Evolutionary conservation across 1,140 invertebrate species (phyloP).

Genomic region (Contarinia nasturtii): DNA sequence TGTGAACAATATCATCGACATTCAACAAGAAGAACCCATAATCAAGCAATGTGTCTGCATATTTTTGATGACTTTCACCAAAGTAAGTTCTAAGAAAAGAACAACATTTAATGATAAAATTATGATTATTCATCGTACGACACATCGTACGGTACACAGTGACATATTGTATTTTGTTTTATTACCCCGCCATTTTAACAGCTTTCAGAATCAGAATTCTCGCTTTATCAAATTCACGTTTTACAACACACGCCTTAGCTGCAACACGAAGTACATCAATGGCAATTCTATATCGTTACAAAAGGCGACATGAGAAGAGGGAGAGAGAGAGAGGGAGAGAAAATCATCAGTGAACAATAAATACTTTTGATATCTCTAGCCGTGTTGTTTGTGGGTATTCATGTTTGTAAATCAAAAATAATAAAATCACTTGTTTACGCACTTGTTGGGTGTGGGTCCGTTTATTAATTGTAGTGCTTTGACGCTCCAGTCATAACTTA

Average conservation of each 20-base stretch:
- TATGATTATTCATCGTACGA: neutral
- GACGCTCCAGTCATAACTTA: slow-evolving; percentile 51
- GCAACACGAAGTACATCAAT: slow-evolving; percentile 67
- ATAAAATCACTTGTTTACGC: slow-evolving; percentile 4
- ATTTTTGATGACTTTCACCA: slow-evolving; percentile 51
- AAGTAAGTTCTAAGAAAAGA: slow-evolving; percentile 25
- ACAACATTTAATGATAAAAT: neutral
- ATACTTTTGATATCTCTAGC: neutral
- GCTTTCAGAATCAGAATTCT: slow-evolving; percentile 66
- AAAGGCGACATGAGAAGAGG: too few species aligned
- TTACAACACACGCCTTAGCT: slow-evolving; percentile 71
- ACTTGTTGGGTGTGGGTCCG: slow-evolving; percentile 34
- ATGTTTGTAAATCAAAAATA: neutral
- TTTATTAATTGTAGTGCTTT: slow-evolving; percentile 49
- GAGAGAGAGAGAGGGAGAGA: too few species aligned
- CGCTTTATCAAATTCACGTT: slow-evolving; percentile 61
- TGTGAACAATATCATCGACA: slow-evolving; percentile 64
- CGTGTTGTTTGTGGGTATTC: neutral
- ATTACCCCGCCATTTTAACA: slow-evolving; percentile 47
- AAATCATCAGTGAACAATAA: too few species aligned
- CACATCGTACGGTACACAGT: neutral
- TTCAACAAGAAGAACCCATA: slow-evolving; percentile 82
- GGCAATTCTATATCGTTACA: slow-evolving; percentile 34
- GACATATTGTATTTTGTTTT: slow-evolving; percentile 8
- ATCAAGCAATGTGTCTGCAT: slow-evolving; percentile 65